Percentiles rank a stretch among this genome's conserved stretches.
phyloP scores from a whole-genome alignment of 1,140 invertebrate genomes.

The Drosophila tristis region DNA sequence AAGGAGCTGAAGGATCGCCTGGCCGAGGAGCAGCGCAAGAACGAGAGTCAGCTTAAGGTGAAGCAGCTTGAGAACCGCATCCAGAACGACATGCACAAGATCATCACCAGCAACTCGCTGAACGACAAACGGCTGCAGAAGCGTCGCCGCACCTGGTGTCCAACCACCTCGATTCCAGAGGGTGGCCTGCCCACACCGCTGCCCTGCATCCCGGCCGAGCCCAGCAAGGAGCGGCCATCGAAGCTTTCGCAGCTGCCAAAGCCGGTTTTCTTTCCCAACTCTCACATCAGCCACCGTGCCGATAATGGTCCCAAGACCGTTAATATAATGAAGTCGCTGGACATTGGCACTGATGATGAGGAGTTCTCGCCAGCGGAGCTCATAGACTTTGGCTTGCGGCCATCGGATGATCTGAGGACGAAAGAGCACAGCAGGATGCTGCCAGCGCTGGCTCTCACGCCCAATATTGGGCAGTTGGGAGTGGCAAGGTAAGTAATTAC shows the following conservation, averaged over 20 bases:
- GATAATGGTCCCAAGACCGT: conserved; percentile 49
- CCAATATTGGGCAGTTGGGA: conserved; percentile 22
- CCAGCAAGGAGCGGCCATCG: background rate
- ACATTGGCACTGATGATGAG: conserved; percentile 18
- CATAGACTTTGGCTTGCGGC: conserved; percentile 39
- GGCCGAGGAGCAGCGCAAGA: conserved; percentile 84
- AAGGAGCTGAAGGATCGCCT: conserved; percentile 84
- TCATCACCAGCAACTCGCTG: conserved; percentile 64
- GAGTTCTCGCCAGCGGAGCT: conserved; percentile 35
- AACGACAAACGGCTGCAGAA: conserved; percentile 55
- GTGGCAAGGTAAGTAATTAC: conserved; percentile 43
- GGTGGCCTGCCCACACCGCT: conserved; percentile 74
- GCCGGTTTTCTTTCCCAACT: conserved; percentile 53
- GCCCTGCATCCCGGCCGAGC: conserved; percentile 87
- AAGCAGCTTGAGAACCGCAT: conserved; percentile 59
- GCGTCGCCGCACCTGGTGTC: conserved; percentile 73
- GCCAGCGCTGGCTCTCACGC: conserved; percentile 42
- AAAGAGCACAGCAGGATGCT: conserved; percentile 9
- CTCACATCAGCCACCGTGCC: background rate
- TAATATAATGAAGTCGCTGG: conserved; percentile 36
- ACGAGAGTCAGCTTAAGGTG: conserved; percentile 72
- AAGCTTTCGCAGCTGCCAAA: conserved; percentile 59
- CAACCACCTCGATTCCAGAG: conserved; percentile 22
- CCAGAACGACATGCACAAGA: conserved; percentile 65
- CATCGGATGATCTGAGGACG: background rate